Base-by-base conservation (phyloP, 2,797 vertebrate genomes). In the Scolopax bukidnonensis region DNA sequence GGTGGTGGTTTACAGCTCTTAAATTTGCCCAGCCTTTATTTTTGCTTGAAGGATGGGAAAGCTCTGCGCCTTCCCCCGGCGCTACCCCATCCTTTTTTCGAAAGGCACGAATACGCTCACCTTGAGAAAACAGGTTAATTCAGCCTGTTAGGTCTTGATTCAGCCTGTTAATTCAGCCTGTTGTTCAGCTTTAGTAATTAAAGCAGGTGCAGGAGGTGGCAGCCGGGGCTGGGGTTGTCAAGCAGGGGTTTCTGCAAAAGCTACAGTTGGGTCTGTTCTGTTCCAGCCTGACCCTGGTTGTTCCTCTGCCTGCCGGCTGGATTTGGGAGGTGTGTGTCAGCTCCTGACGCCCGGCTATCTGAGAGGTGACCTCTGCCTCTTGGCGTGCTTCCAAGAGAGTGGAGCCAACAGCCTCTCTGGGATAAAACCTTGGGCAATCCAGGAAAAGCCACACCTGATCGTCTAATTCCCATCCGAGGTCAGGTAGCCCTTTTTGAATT, bases 331-430 rank as follows among this genome's bases (percentile, higher is more conserved):
- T 84, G 71, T 36, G 28, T 73, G 59, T 74, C 89, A 68, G 48
- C 4, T 45, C 70, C 68, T 74, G 84, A n/a, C 3, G 9, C 63
- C 33, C 70, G 57, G 70, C 60, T 45, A 19, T 76, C 74, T 28
- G 70, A 56, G 90, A 60, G 51, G 27, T 74, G 88, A 95, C 89
- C 81, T 92, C 90, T 90, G 63, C 36, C 74, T 93, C 77, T 90
- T 90, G 83, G 84, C 94, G 68, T 80, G 74, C 90, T 92, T 92
- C 94, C 90, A 89, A 82, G 81, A 27, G 78, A 82, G 56, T 70
- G 48, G 60, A 92, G 90, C 83, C 63, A 73, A 63, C 67, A 79
- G 67, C 43, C 43, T 84, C 65, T 32, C 80, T 73, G 69, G 36
- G 51, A 41, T 79, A 84, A 40, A 80, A 11, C 63, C 23, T 2